Evolutionary conservation across 2,888 invertebrate genomes (phyloP).

Genomic region (Chorisops tibialis): DNA sequence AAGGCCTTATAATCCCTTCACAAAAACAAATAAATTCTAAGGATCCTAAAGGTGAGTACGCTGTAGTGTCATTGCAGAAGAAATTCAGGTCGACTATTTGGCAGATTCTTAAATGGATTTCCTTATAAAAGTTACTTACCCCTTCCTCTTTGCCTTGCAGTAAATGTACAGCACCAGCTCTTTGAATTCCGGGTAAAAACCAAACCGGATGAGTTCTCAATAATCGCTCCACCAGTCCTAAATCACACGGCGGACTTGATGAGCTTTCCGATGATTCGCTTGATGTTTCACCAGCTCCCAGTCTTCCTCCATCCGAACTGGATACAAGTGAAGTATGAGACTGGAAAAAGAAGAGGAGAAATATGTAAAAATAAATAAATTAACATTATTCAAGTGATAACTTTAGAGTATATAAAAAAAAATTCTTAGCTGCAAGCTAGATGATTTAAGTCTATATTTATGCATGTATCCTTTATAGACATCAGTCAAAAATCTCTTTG

Average conservation of each 20-base stretch:
- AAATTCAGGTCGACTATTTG: too few species aligned
- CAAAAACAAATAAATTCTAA: too few species aligned
- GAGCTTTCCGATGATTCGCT: slow-evolving; percentile 60
- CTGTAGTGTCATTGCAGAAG: too few species aligned
- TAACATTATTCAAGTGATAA: too few species aligned
- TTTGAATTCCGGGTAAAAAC: slow-evolving; percentile 90
- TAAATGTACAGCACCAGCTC: slow-evolving; percentile 90
- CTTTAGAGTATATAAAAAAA: too few species aligned
- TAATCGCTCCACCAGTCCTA: slow-evolving; percentile 80
- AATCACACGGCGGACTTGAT: slow-evolving; percentile 72
- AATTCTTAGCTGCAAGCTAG: too few species aligned
- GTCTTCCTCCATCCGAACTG: slow-evolving; percentile 57
- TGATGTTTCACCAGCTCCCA: slow-evolving; percentile 58
- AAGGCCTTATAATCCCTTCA: too few species aligned
- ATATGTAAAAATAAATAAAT: too few species aligned
- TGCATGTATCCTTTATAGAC: slow-evolving; percentile 1
- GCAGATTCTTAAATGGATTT: too few species aligned
- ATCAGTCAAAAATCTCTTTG: slow-evolving; percentile 10
- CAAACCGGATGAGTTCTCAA: slow-evolving; percentile 92
- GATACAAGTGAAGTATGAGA: slow-evolving; percentile 52
- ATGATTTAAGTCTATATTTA: too few species aligned
- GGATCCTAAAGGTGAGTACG: too few species aligned
- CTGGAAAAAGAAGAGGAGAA: slow-evolving; percentile 36
- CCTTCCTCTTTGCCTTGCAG: slow-evolving; percentile 92
- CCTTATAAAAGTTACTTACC: slow-evolving; percentile 58